Evolutionary conservation across 2,888 invertebrate species (phyloP), one percentile per base, ranked within the genome.

Genomic region (Pristionchus entomophagus): DNA sequence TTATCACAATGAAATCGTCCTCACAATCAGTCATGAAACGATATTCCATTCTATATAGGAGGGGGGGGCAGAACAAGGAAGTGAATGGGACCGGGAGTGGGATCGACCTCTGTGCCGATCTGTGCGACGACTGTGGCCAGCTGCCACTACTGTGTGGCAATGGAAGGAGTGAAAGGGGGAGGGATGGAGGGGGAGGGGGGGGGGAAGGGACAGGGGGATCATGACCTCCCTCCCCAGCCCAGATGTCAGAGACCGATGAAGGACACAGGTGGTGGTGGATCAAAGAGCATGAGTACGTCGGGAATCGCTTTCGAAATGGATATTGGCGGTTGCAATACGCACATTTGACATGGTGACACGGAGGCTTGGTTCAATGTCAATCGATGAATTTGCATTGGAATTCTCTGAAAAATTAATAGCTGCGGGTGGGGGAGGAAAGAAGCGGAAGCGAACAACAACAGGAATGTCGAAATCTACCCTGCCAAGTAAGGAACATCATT

Each of bases 41-140:
- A n/a, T n/a, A n/a, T n/a, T n/a, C n/a, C n/a, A n/a, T n/a, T n/a
- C n/a, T n/a, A n/a, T n/a, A n/a, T n/a, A n/a, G n/a, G n/a, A n/a
- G n/a, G n/a, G n/a, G n/a, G n/a, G n/a, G n/a, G n/a, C n/a, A n/a
- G n/a, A n/a, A n/a, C n/a, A n/a, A n/a, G n/a, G n/a, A n/a, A n/a
- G n/a, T n/a, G n/a, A n/a, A 56, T 56, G 56, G 56, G 56, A 56
- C 45, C 14, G 45, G 45, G 8, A 45, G 45, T 14, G n/a, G n/a
- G 6, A 45, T 26, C 41, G 73, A 73, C 73, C 73, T 73, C 73
- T 73, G 73, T 73, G 73, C 73, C 73, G 17, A 41, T 41, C 73
- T 8, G 41, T 35, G 19, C 65, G 65, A 19, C n/a, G 65, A 65
- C 45, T 45, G 65, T 26, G 19, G 41, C 38, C 73, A 73, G 73